Percentiles rank a stretch among this genome's conserved stretches.
Conservation (phyloP, 2,113 vertebrate genomes). For the Ceratotherium simum region DNA sequence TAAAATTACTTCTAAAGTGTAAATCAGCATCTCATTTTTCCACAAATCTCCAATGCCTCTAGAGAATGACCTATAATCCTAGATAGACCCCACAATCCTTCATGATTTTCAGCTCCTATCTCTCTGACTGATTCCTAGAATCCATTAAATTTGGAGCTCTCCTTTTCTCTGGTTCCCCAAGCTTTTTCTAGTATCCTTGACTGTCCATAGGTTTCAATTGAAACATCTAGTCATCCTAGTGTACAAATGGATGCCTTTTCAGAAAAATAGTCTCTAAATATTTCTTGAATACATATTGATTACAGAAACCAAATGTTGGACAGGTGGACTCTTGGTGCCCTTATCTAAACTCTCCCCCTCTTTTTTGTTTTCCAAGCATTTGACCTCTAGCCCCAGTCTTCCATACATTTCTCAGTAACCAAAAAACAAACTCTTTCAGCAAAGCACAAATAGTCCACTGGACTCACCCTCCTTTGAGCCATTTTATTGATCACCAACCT, state of each 20-base stretch:
- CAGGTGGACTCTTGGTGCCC: background rate
- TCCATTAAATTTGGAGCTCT: background rate
- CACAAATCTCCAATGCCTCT: background rate
- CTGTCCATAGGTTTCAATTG: accelerated
- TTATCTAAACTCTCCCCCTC: background rate
- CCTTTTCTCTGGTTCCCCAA: background rate
- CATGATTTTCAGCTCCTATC: background rate
- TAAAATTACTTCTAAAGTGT: background rate
- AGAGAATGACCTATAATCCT: background rate
- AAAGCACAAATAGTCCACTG: background rate
- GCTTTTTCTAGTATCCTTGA: background rate
- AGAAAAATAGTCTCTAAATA: background rate
- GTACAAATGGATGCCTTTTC: background rate
- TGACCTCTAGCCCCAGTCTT: background rate
- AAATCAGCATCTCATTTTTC: background rate
- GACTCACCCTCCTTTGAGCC: background rate
- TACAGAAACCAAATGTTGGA: background rate
- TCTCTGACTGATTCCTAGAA: background rate
- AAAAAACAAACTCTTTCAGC: background rate
- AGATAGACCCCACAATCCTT: background rate
- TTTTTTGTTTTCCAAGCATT: background rate
- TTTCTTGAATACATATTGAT: background rate
- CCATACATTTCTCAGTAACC: background rate
- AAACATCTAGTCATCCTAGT: background rate
- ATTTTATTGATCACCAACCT: background rate